Percentiles rank a stretch among this genome's conserved stretches.
Conservation (phyloP, 2,888 invertebrate species). For the Aphodius granarius region DNA sequence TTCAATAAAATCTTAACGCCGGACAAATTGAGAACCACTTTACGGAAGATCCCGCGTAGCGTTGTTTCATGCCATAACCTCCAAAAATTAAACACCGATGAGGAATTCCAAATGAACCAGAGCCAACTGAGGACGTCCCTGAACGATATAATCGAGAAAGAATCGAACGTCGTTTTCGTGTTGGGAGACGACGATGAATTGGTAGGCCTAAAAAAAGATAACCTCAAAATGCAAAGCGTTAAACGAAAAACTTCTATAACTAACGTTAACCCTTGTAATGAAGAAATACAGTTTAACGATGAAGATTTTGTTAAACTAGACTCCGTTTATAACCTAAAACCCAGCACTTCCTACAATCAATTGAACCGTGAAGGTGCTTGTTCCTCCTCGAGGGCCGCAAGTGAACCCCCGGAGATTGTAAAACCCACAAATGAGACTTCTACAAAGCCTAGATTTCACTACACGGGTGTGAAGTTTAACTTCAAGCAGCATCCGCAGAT, state of each 20-base stretch:
- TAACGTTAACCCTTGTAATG: conserved; percentile 21
- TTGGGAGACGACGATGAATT: conserved; percentile 72
- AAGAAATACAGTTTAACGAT: conserved; percentile 35
- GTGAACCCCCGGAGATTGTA: conserved; percentile 45
- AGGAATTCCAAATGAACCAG: background rate
- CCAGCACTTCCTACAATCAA: conserved; percentile 40
- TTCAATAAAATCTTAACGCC: background rate
- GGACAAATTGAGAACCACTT: background rate
- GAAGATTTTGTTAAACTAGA: conserved; percentile 35
- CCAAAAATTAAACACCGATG: background rate
- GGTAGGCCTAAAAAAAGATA: conserved; percentile 61
- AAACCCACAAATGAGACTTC: conserved; percentile 29
- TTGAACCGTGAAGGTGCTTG: conserved; percentile 18
- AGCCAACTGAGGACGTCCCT: background rate
- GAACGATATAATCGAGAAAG: conserved; percentile 18
- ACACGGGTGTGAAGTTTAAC: conserved; percentile 74
- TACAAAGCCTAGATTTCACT: conserved; percentile 55
- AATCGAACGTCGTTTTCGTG: conserved; percentile 66
- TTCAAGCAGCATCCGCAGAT: conserved; percentile 75
- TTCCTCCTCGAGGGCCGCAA: conserved; percentile 41
- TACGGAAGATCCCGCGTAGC: background rate
- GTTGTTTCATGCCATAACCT: background rate
- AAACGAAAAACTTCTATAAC: background rate
- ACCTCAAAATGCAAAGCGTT: background rate
- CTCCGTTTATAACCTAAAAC: conserved; percentile 32